Conservation (phyloP, 2,888 invertebrate species). For the Temnothorax unifasciatus region DNA sequence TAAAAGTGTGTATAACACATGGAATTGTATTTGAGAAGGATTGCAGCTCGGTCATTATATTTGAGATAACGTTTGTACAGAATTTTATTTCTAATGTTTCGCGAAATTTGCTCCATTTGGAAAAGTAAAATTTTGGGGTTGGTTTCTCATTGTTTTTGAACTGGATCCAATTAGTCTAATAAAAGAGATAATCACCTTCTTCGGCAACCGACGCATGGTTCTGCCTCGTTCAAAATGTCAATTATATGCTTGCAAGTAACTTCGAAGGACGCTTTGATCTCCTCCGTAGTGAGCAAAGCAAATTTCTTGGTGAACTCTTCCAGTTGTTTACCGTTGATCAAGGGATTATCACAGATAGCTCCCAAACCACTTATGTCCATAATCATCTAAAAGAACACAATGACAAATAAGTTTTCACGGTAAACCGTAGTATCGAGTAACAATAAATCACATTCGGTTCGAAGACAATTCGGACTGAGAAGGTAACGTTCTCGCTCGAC, state of each 20-base stretch:
- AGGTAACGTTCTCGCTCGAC: neutral
- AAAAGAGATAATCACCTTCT: constrained; percentile 88
- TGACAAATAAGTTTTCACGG: neutral
- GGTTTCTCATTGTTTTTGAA: too few relatives aligned
- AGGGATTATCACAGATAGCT: constrained; percentile 93
- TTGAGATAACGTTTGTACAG: too few relatives aligned
- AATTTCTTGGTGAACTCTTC: constrained; percentile 95
- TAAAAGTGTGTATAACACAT: too few relatives aligned
- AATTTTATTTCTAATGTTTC: too few relatives aligned
- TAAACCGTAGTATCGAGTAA: neutral
- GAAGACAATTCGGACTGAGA: neutral
- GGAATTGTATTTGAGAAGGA: too few relatives aligned
- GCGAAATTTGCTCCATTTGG: too few relatives aligned
- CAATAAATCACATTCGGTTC: neutral
- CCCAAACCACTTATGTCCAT: constrained; percentile 96
- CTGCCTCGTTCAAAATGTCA: constrained; percentile 94
- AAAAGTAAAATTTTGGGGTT: too few relatives aligned
- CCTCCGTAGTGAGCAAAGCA: constrained; percentile 91
- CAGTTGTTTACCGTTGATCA: constrained; percentile 93
- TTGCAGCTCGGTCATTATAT: too few relatives aligned
- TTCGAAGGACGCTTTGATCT: constrained; percentile 93
- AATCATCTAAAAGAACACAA: constrained; percentile 90
- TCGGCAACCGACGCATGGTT: constrained; percentile 97
- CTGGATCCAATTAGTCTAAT: neutral
- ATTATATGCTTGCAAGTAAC: constrained; percentile 94